These are phyloP conservation scores for Thermophis baileyi DNA, from an alignment of 2,113 vertebrate species.

Conservation along the genomic window DNA sequence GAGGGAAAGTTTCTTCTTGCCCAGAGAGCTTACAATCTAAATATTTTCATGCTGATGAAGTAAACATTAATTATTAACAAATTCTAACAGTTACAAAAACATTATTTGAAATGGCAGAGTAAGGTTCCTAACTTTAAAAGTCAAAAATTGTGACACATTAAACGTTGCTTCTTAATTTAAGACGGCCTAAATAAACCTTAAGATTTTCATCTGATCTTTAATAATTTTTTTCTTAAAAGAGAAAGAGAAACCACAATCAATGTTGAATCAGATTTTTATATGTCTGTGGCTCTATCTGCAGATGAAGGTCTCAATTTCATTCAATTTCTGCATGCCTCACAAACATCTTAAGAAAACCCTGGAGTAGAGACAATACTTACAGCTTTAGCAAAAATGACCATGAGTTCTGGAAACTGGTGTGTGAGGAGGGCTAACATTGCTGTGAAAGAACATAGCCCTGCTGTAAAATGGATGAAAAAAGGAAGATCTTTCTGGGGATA, in stretches of 20 bases:
- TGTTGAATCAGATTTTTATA: conserved; percentile 28
- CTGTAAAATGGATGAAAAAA: conserved; percentile 99
- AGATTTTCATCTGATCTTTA: conserved; percentile 34
- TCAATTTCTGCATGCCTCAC: conserved; percentile 24
- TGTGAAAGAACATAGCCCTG: conserved; percentile 95
- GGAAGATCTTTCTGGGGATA: conserved; percentile 99
- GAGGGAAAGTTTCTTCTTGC: neutral
- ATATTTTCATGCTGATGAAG: neutral
- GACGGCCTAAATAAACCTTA: neutral
- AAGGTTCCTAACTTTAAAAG: conserved; percentile 13
- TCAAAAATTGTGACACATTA: neutral
- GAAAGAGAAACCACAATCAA: conserved; percentile 18
- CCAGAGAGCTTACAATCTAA: conserved; percentile 7
- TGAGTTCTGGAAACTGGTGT: conserved; percentile 97
- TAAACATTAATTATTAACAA: neutral
- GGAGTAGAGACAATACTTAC: conserved; percentile 70
- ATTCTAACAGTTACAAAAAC: neutral
- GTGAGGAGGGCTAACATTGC: conserved; percentile 97
- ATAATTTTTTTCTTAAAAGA: conserved; percentile 33
- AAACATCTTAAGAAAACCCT: conserved; percentile 43
- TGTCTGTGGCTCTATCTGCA: conserved; percentile 1
- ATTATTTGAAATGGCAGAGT: neutral
- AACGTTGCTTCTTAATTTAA: neutral
- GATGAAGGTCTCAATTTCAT: conserved; percentile 29
- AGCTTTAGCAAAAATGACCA: conserved; percentile 95